Evolutionary conservation across 2,888 invertebrate genomes (phyloP).

Genomic region (Mesorhabditis spiculigera): DNA sequence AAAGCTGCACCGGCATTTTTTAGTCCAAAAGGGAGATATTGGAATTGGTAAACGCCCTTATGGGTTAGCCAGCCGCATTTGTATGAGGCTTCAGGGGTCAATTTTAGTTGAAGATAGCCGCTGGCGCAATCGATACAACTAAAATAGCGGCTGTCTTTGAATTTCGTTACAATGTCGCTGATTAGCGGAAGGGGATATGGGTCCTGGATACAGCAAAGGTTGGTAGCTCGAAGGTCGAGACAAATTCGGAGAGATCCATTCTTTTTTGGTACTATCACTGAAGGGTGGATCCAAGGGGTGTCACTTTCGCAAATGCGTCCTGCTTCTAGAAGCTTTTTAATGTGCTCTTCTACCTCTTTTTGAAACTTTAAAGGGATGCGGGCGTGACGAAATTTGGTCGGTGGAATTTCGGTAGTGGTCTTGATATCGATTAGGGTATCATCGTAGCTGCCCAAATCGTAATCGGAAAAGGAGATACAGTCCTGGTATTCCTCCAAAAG

Average conservation of each 20-base stretch:
- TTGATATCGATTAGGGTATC: conserved; percentile 24
- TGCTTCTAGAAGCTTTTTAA: conserved; percentile 22
- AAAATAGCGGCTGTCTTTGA: conserved; percentile 17
- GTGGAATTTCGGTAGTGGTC: conserved; percentile 25
- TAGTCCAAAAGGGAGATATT: conserved; percentile 18
- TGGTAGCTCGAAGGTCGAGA: conserved; percentile 30
- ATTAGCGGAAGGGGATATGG: conserved; percentile 29
- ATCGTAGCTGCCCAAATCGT: conserved; percentile 31
- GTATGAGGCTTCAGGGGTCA: conserved; percentile 9
- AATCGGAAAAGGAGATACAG: conserved; percentile 14
- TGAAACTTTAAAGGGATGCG: conserved; percentile 25
- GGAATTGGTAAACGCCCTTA: conserved; percentile 17
- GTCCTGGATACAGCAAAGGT: conserved; percentile 27
- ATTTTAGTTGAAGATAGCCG: conserved; percentile 23
- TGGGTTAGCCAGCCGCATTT: conserved; percentile 18
- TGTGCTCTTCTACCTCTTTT: conserved; percentile 31
- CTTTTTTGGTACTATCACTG: conserved; percentile 31
- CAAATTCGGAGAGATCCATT: conserved; percentile 32
- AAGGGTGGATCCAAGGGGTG: conserved; percentile 31
- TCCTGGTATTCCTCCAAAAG: conserved; percentile 23
- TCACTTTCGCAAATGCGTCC: conserved; percentile 26
- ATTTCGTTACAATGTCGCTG: conserved; percentile 19
- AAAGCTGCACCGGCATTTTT: conserved; percentile 24
- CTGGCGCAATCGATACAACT: conserved; percentile 22
- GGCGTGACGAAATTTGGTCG: conserved; percentile 13